A percentile compares a stretch with the other conserved stretches of the same genome.
phyloP scores from a whole-genome alignment of 1,140 invertebrate genomes.

The Drosophila littoralis region DNA sequence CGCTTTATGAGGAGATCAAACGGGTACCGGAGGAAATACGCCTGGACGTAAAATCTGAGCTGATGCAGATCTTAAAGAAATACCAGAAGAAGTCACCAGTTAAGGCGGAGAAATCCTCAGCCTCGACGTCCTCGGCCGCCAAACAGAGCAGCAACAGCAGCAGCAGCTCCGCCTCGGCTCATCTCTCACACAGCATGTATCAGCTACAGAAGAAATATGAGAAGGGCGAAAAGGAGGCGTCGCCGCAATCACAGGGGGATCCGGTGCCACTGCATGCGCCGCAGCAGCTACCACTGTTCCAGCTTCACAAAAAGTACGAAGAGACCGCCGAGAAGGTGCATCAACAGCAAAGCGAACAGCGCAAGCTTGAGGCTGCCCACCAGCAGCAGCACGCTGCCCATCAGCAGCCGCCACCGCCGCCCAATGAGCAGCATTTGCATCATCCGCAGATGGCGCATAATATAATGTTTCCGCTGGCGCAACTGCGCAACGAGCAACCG shows the following conservation, averaged over 20 bases:
- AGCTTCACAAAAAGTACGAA: slow-evolving; percentile 80
- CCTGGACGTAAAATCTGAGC: slow-evolving; percentile 76
- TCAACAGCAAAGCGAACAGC: slow-evolving; percentile 71
- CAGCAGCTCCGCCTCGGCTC: slow-evolving; percentile 49
- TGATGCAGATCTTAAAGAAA: slow-evolving; percentile 82
- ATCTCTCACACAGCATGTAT: slow-evolving; percentile 79
- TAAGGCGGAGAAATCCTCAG: slow-evolving; percentile 73
- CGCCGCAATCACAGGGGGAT: slow-evolving; percentile 77
- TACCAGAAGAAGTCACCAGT: slow-evolving; percentile 77
- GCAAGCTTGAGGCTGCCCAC: slow-evolving; percentile 69
- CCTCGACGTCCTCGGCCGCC: slow-evolving; percentile 53
- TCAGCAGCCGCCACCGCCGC: slow-evolving; percentile 78
- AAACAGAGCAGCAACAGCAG: slow-evolving; percentile 65
- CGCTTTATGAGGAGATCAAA: slow-evolving; percentile 80
- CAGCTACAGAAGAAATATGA: slow-evolving; percentile 81
- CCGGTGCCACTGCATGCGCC: slow-evolving; percentile 67
- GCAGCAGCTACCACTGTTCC: slow-evolving; percentile 76
- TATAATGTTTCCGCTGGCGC: slow-evolving; percentile 79
- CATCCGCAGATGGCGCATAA: slow-evolving; percentile 81
- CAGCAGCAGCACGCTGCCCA: slow-evolving; percentile 74
- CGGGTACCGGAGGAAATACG: slow-evolving; percentile 79
- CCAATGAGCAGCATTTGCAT: slow-evolving; percentile 77
- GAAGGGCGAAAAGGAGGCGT: slow-evolving; percentile 75
- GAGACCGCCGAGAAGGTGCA: slow-evolving; percentile 70
- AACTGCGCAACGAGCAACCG: slow-evolving; percentile 74